Evolutionary conservation across 2,113 vertebrate species (phyloP).

Genomic region (Rhinoptilus africanus): DNA sequence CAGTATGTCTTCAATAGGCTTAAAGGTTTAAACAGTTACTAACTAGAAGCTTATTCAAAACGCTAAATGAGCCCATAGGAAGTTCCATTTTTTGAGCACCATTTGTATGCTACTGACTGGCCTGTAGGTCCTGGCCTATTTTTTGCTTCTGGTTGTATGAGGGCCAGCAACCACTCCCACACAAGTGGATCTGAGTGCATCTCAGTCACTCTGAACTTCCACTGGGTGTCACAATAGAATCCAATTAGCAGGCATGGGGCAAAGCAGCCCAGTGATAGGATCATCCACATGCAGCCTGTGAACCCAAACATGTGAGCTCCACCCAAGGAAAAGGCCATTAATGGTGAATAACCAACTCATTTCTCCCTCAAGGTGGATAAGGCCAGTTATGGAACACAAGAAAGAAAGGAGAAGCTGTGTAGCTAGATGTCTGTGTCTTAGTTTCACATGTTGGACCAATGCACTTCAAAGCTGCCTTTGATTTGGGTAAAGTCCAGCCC

Average conservation of each 20-base stretch:
- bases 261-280: neutral
- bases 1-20: neutral
- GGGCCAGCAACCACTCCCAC: neutral
- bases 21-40: neutral
- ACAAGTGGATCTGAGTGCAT: neutral
- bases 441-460: neutral
- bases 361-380: neutral
- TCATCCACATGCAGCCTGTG: fast-evolving
- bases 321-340: neutral
- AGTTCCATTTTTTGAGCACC: neutral
- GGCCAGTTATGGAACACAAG: neutral
- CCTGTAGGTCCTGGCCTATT: neutral
- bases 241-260: neutral
- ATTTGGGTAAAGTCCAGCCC: neutral
- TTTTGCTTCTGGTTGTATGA: neutral
- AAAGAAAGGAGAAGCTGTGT: neutral
- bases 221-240: neutral
- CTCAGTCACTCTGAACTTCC: neutral
- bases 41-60: neutral
- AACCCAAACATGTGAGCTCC: neutral
- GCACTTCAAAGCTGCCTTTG: neutral
- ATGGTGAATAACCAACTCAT: neutral
- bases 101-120: neutral
- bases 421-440: neutral
- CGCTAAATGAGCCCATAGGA: neutral